Conservation (phyloP, 2,113 vertebrate species). For the Mixornis gularis region DNA sequence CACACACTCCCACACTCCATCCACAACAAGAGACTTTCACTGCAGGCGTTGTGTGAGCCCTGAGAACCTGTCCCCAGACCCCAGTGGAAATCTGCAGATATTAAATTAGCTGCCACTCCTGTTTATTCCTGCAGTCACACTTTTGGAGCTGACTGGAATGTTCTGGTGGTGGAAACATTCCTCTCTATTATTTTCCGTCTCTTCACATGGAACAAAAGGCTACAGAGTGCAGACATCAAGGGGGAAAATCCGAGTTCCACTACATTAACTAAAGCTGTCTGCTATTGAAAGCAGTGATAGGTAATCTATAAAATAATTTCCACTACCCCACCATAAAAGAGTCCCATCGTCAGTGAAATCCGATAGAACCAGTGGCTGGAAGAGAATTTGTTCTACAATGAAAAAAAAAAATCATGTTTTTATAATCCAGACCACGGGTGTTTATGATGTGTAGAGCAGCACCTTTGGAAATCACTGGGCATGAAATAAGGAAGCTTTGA, state of each 20-base stretch:
- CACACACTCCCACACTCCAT: background rate
- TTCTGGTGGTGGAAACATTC: background rate
- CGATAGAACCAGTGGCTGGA: background rate
- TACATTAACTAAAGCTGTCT: background rate
- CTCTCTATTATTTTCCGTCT: background rate
- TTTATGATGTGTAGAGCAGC: background rate
- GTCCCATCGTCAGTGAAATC: background rate
- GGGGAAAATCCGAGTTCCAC: background rate
- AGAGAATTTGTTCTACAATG: background rate
- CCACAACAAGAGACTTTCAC: background rate
- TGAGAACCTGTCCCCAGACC: background rate
- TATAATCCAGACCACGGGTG: background rate
- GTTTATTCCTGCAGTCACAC: background rate
- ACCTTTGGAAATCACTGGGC: background rate
- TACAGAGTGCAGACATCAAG: background rate
- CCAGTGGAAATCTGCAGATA: background rate
- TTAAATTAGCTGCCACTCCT: background rate
- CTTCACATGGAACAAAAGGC: background rate
- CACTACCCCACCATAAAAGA: background rate
- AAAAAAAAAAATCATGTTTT: background rate
- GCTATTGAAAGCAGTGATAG: background rate
- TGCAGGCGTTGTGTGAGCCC: background rate
- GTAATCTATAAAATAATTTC: conserved; percentile 38
- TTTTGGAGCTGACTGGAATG: background rate
- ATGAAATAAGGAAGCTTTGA: background rate